phyloP scores from a whole-genome alignment of 2,888 invertebrate genomes.

The Seira ritae region DNA sequence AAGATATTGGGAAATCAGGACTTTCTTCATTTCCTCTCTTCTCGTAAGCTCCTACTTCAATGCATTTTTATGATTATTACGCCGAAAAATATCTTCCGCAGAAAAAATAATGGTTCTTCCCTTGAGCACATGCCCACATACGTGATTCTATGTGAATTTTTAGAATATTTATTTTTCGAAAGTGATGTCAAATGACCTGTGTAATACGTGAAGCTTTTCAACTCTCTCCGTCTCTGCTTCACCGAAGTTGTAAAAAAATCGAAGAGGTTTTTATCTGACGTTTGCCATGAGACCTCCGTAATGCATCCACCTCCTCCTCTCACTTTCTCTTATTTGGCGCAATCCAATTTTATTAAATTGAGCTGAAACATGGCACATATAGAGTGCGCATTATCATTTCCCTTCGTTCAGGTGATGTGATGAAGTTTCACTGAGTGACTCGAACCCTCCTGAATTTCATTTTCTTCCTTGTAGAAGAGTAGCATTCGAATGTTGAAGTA shows the following conservation, averaged over 20 bases:
- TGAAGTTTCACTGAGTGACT: not conserved
- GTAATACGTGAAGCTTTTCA: constrained; percentile 2
- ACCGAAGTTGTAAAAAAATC: no score
- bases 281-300: no score
- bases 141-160: not conserved
- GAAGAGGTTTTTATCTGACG: no score
- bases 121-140: not conserved
- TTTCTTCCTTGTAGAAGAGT: not conserved
- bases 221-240: not conserved
- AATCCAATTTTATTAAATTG: not conserved
- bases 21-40: constrained; percentile 39
- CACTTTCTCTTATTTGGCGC: not conserved
- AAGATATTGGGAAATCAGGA: constrained; percentile 27
- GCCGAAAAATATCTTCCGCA: no score
- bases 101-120: not conserved
- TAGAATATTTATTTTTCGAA: not conserved
- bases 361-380: constrained; percentile 2
- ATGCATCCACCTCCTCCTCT: not conserved
- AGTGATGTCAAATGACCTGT: constrained; percentile 14
- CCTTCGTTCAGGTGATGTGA: not conserved
- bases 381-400: no score
- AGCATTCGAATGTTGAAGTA: not conserved
- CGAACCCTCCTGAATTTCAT: not conserved
- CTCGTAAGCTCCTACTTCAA: not conserved
- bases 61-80: no score